Evolutionary conservation across 2,888 invertebrate species (phyloP).

Genomic region (Plagodis dolabraria): DNA sequence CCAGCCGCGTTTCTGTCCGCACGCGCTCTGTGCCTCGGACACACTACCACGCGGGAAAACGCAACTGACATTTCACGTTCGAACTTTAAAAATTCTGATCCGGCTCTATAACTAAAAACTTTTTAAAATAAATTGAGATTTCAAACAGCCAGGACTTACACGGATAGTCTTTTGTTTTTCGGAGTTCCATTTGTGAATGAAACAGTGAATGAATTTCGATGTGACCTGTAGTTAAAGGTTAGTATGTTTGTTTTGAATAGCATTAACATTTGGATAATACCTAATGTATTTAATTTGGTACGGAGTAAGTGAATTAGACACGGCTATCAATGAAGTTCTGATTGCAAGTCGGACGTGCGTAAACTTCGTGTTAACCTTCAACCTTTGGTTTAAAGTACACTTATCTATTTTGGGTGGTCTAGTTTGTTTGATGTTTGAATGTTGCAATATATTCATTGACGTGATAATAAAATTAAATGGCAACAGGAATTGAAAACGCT

Average conservation of each 20-base stretch:
- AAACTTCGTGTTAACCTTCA: slow-evolving; percentile 36
- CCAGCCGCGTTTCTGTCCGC: slow-evolving; percentile 62
- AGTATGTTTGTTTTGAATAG: slow-evolving; percentile 51
- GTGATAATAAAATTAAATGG: no score
- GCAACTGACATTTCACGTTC: slow-evolving; percentile 30
- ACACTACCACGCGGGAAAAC: slow-evolving; percentile 56
- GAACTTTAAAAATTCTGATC: slow-evolving; percentile 30
- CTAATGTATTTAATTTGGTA: slow-evolving; percentile 26
- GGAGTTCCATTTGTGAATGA: slow-evolving; percentile 54
- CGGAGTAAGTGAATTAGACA: slow-evolving; percentile 29
- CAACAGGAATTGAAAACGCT: no score
- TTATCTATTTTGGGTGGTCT: slow-evolving; percentile 30
- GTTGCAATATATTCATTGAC: not conserved
- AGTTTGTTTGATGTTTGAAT: slow-evolving; percentile 12
- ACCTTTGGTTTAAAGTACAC: slow-evolving; percentile 29
- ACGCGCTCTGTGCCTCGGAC: slow-evolving; percentile 58
- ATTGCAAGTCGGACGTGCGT: slow-evolving; percentile 32
- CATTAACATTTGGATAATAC: slow-evolving; percentile 35
- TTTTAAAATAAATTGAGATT: slow-evolving; percentile 20
- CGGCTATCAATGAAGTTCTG: slow-evolving; percentile 35
- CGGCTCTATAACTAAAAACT: slow-evolving; percentile 16
- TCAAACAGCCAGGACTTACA: slow-evolving; percentile 13
- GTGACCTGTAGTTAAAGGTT: slow-evolving; percentile 64
- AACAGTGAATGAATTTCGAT: slow-evolving; percentile 61
- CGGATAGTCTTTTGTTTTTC: slow-evolving; percentile 21